Conservation (phyloP, 2,113 vertebrate genomes). For the Phasianus colchicus region DNA sequence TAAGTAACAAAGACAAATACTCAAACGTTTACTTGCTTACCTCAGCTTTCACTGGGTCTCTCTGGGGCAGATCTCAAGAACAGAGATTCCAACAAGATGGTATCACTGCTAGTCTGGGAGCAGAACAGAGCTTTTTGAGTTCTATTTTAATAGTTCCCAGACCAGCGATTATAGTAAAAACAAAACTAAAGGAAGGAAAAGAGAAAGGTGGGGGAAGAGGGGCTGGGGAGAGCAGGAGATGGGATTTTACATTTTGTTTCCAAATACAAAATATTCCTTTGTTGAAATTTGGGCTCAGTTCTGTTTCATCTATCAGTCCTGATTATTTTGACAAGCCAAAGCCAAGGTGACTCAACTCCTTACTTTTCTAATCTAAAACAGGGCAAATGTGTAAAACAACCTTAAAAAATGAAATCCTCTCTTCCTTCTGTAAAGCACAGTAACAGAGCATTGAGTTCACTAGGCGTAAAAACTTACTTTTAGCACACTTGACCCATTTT, state of each 20-base stretch:
- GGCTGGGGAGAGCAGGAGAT: background rate
- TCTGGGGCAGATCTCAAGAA: background rate
- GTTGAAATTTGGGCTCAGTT: background rate
- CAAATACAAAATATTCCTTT: background rate
- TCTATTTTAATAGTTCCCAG: slow-evolving; percentile 43
- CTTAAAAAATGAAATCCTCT: background rate
- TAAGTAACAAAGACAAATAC: background rate
- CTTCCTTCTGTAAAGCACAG: background rate
- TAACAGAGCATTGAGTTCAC: background rate
- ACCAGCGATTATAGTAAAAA: background rate
- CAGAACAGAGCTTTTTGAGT: background rate
- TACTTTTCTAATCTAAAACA: slow-evolving; percentile 46
- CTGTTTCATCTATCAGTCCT: slow-evolving; percentile 6
- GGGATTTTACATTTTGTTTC: slow-evolving; percentile 9
- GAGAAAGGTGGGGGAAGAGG: background rate
- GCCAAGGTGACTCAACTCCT: slow-evolving; percentile 42
- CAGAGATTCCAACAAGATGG: slow-evolving; percentile 7
- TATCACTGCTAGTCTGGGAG: background rate
- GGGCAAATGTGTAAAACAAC: background rate
- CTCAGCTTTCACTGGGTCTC: background rate
- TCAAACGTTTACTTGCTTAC: slow-evolving; percentile 7
- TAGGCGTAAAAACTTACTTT: background rate
- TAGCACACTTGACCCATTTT: background rate
- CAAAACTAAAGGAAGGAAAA: background rate
- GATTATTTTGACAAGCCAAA: slow-evolving; percentile 53